Conservation (phyloP, 2,888 invertebrate genomes). For the Heteromurus nitidus region DNA sequence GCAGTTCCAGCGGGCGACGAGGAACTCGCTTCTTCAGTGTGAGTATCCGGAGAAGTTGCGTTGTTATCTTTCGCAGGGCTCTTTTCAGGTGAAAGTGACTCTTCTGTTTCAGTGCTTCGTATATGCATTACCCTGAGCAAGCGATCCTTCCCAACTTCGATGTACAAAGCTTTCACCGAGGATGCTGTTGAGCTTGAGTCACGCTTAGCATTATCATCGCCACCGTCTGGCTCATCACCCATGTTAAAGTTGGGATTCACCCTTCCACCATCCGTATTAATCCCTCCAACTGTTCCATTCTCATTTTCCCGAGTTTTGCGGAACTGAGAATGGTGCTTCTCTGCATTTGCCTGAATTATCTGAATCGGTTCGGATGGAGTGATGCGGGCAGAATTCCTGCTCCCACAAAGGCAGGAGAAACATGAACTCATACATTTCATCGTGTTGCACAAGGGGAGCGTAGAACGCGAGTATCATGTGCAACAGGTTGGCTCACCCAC, state of each 20-base stretch:
- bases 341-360: slow-evolving; percentile 36
- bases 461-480: too few species aligned
- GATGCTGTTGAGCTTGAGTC: background rate
- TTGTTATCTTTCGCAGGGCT: background rate
- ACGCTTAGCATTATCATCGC: background rate
- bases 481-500: too few species aligned
- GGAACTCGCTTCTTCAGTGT: too few species aligned
- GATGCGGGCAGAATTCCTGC: slow-evolving; percentile 49
- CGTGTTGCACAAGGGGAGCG: background rate
- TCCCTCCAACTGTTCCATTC: background rate
- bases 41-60: too few species aligned
- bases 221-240: background rate
- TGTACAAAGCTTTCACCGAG: slow-evolving; percentile 60
- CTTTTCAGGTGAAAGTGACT: background rate
- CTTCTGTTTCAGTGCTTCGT: slow-evolving; percentile 17
- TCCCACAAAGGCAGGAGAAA: slow-evolving; percentile 52
- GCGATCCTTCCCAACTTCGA: slow-evolving; percentile 70
- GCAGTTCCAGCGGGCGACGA: background rate
- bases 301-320: background rate
- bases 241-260: slow-evolving; percentile 25
- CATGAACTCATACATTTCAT: slow-evolving; percentile 55
- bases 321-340: slow-evolving; percentile 9
- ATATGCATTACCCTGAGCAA: slow-evolving; percentile 69
- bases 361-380: slow-evolving; percentile 59
- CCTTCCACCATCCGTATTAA: too few species aligned